phyloP scores from a whole-genome alignment of 2,113 vertebrate species.

The Sigmodon hispidus region DNA sequence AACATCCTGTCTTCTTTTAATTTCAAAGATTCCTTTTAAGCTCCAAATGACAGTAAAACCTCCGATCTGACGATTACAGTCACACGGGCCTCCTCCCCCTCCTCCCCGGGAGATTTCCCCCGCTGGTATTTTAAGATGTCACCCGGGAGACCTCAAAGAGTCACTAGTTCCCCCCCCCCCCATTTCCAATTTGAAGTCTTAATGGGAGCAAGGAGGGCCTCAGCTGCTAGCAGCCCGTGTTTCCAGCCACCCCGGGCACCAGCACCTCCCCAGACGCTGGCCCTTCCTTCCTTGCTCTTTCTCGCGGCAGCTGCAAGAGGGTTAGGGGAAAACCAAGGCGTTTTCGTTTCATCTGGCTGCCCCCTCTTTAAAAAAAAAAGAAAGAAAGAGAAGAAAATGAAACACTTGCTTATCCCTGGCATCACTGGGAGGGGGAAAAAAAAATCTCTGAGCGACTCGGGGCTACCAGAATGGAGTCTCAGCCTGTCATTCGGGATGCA shows the following conservation, averaged over 20 bases:
- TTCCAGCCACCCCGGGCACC: slow-evolving; percentile 64
- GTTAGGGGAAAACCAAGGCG: slow-evolving; percentile 81
- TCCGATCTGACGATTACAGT: slow-evolving; percentile 76
- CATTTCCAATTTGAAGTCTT: slow-evolving; percentile 56
- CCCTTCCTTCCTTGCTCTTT: slow-evolving; percentile 69
- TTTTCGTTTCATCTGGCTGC: slow-evolving; percentile 82
- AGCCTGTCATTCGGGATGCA: slow-evolving; percentile 1
- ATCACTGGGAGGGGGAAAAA: not conserved
- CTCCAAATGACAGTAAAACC: slow-evolving; percentile 82
- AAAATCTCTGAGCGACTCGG: slow-evolving; percentile 21
- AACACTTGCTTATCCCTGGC: slow-evolving; percentile 68
- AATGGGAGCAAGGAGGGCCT: slow-evolving; percentile 61
- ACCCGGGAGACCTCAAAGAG: slow-evolving; percentile 78
- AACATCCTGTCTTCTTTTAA: slow-evolving; percentile 83
- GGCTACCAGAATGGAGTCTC: not conserved
- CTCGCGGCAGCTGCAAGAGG: slow-evolving; percentile 75
- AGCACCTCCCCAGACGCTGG: slow-evolving; percentile 52
- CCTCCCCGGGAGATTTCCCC: slow-evolving; percentile 64
- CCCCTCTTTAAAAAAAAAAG: slow-evolving; percentile 58
- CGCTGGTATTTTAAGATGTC: slow-evolving; percentile 80
- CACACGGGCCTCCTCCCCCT: slow-evolving; percentile 62
- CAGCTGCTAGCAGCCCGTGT: slow-evolving; percentile 29
- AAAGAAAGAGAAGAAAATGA: slow-evolving; percentile 69
- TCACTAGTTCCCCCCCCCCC: not conserved
- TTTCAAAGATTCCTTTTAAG: slow-evolving; percentile 84